Evolutionary conservation across 2,888 invertebrate species (phyloP).

Genomic region (Saturnia pavonia): DNA sequence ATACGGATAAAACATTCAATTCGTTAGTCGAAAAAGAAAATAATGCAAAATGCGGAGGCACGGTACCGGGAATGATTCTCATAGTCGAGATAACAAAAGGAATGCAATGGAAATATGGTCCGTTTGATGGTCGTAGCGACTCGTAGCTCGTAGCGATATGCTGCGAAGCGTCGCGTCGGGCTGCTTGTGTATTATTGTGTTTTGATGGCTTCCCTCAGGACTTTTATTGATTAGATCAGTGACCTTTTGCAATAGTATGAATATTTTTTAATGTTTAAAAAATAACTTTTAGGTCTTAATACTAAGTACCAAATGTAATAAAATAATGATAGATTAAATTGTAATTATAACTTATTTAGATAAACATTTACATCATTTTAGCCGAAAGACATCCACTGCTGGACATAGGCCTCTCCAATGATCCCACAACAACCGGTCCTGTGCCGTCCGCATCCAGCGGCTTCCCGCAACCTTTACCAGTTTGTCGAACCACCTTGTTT

Average conservation of each 20-base stretch:
- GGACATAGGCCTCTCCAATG: too few species aligned
- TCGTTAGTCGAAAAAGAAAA: slow-evolving; percentile 74
- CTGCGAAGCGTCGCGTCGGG: slow-evolving; percentile 35
- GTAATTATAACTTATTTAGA: too few species aligned
- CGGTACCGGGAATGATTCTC: slow-evolving; percentile 69
- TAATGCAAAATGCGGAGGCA: slow-evolving; percentile 69
- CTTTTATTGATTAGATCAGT: slow-evolving; percentile 47
- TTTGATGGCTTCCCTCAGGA: slow-evolving; percentile 61
- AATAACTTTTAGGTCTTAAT: not conserved
- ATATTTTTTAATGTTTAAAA: not conserved
- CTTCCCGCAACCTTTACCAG: too few species aligned
- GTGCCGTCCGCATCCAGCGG: too few species aligned
- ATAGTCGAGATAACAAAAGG: slow-evolving; percentile 71
- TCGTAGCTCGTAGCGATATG: slow-evolving; percentile 41
- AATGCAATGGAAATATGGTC: slow-evolving; percentile 66
- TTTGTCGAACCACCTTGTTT: too few species aligned
- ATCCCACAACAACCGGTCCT: too few species aligned
- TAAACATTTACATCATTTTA: too few species aligned
- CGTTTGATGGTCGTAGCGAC: slow-evolving; percentile 60
- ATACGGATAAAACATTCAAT: slow-evolving; percentile 70
- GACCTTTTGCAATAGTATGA: slow-evolving; percentile 23
- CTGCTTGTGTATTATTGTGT: slow-evolving; percentile 56
- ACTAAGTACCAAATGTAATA: not conserved
- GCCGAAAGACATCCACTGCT: too few species aligned
- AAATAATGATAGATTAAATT: too few species aligned